Base-by-base conservation (phyloP, 2,113 vertebrate genomes). In the Triplophysa rosa region DNA sequence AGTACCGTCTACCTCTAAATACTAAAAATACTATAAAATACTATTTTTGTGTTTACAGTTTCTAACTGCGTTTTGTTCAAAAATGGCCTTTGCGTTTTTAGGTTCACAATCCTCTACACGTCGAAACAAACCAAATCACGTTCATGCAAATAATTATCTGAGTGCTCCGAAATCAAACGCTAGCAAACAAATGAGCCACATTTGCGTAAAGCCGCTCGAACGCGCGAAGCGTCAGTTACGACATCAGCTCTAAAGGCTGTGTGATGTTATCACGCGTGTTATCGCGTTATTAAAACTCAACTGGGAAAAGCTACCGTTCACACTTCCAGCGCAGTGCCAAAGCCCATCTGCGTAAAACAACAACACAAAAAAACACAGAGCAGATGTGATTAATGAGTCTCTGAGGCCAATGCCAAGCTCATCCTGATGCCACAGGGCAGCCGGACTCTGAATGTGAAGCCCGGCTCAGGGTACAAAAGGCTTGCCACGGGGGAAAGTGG, bases 401-500 rank as follows among this genome's bases (percentile, higher is more conserved):
- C 58, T 29, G 29, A n/a, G 16, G 11, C 56, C 59, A 24, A 79
- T 64, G 76, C 80, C 80, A 83, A 80, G 66, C 67, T 72, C 77
- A 82, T 74, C 77, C 85, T 68, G 67, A n/a, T 67, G 70, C 61
- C 64, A 24, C 54, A 78, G 59, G 74, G 37, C 54, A n/a, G 42
- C 7, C 19, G 77, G 65, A 67, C 65, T 45, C 82, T 75, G 73
- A 82, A 76, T 79, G 64, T 81, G 56, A 71, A 71, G 29, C 49
- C 24, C 14, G 68, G 59, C 67, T 74, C 62, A 69, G 24, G 67
- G 78, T 62, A 87, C 84, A 86, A 90, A 89, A 87, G 83, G 47
- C 73, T 67, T 6, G 70, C 80, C 85, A 29, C 26, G 80, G 86
- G 80, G 85, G 88, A 87, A 89, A 89, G 91, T 82, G 77, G 86